These are phyloP conservation scores for Aleiodes testaceus DNA, from an alignment of 2,888 invertebrate genomes.

Conservation along the genomic window DNA sequence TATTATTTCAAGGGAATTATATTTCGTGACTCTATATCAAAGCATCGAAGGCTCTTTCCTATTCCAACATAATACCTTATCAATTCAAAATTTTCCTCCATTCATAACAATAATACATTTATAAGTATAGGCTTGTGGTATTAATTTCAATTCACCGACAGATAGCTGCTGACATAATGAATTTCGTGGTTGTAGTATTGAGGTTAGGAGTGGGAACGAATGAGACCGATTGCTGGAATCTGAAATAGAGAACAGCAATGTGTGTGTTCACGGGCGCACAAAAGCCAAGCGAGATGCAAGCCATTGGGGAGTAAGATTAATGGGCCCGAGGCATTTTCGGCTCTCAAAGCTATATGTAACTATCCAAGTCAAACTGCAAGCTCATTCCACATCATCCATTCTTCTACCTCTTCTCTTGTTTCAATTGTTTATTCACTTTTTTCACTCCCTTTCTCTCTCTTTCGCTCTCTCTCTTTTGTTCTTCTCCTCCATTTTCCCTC, in stretches of 20 bases:
- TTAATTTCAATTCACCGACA: slow-evolving; percentile 5
- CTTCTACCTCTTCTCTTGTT: background rate
- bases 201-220: slow-evolving; percentile 17
- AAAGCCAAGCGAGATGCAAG: slow-evolving; percentile 20
- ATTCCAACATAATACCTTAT: too few relatives aligned
- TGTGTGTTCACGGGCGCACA: slow-evolving; percentile 5
- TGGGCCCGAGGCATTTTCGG: slow-evolving; percentile 37
- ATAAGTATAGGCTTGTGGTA: slow-evolving; percentile 3
- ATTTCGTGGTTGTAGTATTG: slow-evolving; percentile 38
- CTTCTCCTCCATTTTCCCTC: background rate
- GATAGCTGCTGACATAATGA: slow-evolving; percentile 35
- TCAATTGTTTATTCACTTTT: background rate
- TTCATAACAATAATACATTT: background rate
- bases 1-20: background rate
- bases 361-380: slow-evolving; percentile 55
- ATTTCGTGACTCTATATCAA: slow-evolving; percentile 3
- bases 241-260: background rate
- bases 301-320: slow-evolving; percentile 46
- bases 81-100: too few relatives aligned
- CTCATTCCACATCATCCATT: slow-evolving; percentile 47
- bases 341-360: slow-evolving; percentile 30
- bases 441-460: background rate
- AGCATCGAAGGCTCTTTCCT: too few relatives aligned
- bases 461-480: background rate
- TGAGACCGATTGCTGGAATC: slow-evolving; percentile 13